phyloP scores from a whole-genome alignment of 2,888 invertebrate genomes.

The Lasioglossum leucozonium region DNA sequence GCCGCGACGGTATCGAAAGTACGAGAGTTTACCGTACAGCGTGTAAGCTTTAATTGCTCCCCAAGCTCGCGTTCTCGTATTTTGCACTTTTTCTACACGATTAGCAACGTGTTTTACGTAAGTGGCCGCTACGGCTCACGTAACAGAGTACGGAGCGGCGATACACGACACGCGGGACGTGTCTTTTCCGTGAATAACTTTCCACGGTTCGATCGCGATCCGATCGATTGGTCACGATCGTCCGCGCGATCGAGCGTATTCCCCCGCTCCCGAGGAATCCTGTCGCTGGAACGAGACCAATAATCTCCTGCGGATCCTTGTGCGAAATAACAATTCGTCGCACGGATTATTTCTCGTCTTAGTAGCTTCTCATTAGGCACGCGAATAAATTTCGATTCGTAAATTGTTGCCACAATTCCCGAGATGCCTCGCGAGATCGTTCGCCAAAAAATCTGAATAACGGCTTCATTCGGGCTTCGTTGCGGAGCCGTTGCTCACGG shows the following conservation, averaged over 20 bases:
- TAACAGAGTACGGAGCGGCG: conserved; percentile 16
- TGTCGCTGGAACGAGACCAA: neutral
- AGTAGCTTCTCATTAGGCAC: neutral
- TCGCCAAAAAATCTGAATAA: conserved; percentile 4
- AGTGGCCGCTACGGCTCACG: conserved; percentile 31
- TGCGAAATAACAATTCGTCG: neutral
- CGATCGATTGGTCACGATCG: conserved; percentile 21
- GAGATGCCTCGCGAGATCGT: no score
- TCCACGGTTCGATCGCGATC: conserved; percentile 31
- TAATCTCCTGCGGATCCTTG: neutral
- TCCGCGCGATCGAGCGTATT: neutral
- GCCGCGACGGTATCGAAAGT: neutral
- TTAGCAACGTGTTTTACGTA: conserved; percentile 46
- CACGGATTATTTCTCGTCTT: neutral
- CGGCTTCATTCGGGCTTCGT: conserved; percentile 5
- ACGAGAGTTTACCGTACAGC: neutral
- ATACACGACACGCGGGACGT: conserved; percentile 39
- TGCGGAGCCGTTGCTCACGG: neutral
- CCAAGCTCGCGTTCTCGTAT: conserved; percentile 33
- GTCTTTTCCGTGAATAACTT: conserved; percentile 54
- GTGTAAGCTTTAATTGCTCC: conserved; percentile 29
- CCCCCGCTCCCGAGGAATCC: neutral
- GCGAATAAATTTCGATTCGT: neutral
- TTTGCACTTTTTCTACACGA: conserved; percentile 38
- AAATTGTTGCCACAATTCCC: neutral